phyloP scores from a whole-genome alignment of 2,113 vertebrate genomes.

The Cairina moschata region DNA sequence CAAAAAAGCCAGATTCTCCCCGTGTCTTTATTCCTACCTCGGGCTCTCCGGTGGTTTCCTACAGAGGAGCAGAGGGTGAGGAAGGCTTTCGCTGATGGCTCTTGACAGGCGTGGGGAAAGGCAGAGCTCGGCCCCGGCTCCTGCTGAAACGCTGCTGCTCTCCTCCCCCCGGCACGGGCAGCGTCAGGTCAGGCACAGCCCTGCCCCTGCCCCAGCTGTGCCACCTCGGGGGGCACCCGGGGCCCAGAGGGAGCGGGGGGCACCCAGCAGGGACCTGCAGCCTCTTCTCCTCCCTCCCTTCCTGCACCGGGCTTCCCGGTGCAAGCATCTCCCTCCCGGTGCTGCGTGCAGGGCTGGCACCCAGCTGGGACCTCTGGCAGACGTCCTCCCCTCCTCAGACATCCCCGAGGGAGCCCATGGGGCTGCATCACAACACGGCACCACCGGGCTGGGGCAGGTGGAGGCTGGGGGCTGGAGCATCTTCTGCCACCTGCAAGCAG shows the following conservation, averaged over 20 bases:
- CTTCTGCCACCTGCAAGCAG: too few species aligned
- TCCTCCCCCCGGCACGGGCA: neutral
- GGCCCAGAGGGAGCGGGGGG: neutral
- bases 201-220: neutral
- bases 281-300: neutral
- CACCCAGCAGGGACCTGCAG: neutral
- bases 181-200: neutral
- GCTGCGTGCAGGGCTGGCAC: neutral
- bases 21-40: conserved; percentile 35
- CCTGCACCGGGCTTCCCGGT: neutral
- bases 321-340: neutral
- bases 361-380: too few species aligned
- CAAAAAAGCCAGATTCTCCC: conserved; percentile 38
- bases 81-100: conserved; percentile 43
- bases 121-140: neutral
- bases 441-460: too few species aligned
- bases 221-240: neutral
- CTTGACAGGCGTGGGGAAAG: conserved; percentile 36
- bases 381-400: too few species aligned
- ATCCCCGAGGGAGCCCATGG: too few species aligned
- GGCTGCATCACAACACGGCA: too few species aligned
- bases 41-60: neutral
- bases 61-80: neutral
- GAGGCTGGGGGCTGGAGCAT: too few species aligned
- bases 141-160: neutral